Percentiles rank a stretch among this genome's conserved stretches.
phyloP scores from a whole-genome alignment of 53 echinoderm and acorn worm genomes.

The Zoroaster sp. region DNA sequence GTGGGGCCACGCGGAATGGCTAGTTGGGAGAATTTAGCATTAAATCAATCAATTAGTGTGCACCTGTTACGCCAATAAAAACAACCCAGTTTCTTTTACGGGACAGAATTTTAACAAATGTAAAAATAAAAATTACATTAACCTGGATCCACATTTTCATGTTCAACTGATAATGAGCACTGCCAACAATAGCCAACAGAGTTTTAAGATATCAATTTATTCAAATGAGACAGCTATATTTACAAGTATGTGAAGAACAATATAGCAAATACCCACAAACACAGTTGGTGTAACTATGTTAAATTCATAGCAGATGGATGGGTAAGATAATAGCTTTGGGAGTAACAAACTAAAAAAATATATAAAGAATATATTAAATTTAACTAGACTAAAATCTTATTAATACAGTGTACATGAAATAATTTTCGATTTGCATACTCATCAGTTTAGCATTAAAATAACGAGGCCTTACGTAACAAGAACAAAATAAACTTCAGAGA shows the following conservation, averaged over 20 bases:
- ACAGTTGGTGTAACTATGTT: too few relatives aligned
- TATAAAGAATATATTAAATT: too few relatives aligned
- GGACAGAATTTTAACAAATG: not conserved
- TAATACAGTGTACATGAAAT: too few relatives aligned
- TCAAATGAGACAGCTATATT: not conserved
- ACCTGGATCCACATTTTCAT: not conserved
- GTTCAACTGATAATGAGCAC: not conserved
- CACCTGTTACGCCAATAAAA: conserved; percentile 57
- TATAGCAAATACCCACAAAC: too few relatives aligned
- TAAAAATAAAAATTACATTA: not conserved
- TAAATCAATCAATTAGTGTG: conserved; percentile 72
- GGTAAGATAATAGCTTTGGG: not conserved
- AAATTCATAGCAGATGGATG: too few relatives aligned
- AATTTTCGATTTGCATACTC: too few relatives aligned
- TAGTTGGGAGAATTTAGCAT: conserved; percentile 88
- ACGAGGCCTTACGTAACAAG: too few relatives aligned
- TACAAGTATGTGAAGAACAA: not conserved
- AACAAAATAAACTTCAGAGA: too few relatives aligned
- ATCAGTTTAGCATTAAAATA: too few relatives aligned
- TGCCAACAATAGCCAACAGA: too few relatives aligned
- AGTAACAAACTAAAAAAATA: too few relatives aligned
- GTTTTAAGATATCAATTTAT: not conserved
- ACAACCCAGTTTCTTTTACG: not conserved
- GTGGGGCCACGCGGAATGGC: conserved; percentile 94
- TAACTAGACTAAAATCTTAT: too few relatives aligned